Conservation (phyloP, 1,140 invertebrate genomes). For the Ceratina australensis region DNA sequence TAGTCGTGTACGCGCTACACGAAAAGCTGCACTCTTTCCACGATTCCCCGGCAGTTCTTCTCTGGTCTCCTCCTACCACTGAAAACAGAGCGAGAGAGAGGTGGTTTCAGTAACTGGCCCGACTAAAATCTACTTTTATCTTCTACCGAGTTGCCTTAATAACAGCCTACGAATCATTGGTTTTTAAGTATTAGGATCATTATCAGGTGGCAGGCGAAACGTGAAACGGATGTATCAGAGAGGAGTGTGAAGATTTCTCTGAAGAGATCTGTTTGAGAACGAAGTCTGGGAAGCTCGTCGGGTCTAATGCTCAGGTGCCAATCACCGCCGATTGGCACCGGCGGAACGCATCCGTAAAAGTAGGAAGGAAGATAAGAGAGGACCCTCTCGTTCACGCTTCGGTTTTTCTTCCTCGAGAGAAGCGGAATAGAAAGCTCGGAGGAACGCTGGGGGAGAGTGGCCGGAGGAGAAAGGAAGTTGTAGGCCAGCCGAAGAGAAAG, state of each 20-base stretch:
- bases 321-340: background rate
- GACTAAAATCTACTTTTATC: background rate
- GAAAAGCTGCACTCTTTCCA: conserved; percentile 26
- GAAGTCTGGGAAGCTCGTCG: too few species aligned
- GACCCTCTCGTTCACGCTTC: conserved; percentile 18
- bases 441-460: too few species aligned
- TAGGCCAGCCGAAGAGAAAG: background rate
- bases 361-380: conserved; percentile 29
- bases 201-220: too few species aligned
- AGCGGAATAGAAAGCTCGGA: conserved; percentile 31
- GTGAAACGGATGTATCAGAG: too few species aligned
- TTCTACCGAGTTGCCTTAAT: background rate
- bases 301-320: background rate
- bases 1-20: conserved; percentile 37
- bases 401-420: conserved; percentile 29
- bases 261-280: too few species aligned
- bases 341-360: conserved; percentile 5
- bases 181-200: too few species aligned
- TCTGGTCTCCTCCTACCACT: conserved; percentile 4
- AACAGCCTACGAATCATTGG: too few species aligned
- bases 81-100: conserved; percentile 13
- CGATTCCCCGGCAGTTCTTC: background rate
- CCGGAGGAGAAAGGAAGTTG: conserved; percentile 13
- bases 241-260: too few species aligned
- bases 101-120: background rate